phyloP scores from a whole-genome alignment of 2,888 invertebrate genomes.

The Oxyteleia sp. region DNA sequence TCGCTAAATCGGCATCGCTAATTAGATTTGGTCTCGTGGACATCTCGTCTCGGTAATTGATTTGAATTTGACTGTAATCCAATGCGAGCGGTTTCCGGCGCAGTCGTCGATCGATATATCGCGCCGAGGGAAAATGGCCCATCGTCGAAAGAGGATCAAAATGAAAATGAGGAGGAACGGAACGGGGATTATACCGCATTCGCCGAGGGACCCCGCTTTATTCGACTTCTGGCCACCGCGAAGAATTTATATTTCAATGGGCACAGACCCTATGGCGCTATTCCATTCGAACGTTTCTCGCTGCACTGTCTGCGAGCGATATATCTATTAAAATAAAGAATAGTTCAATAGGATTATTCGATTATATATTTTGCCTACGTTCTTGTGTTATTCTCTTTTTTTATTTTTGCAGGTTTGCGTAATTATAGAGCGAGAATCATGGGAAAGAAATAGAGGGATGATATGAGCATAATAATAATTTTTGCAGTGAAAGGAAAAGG shows the following conservation, averaged over 20 bases:
- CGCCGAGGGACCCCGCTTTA: conserved; percentile 45
- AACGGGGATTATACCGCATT: conserved; percentile 56
- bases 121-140: conserved; percentile 42
- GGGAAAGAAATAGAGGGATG: not conserved
- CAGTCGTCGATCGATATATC: conserved; percentile 63
- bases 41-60: conserved; percentile 81
- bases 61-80: conserved; percentile 85
- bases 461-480: no score
- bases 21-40: conserved; percentile 81
- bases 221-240: conserved; percentile 50
- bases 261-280: conserved; percentile 34
- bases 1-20: conserved; percentile 85
- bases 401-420: conserved; percentile 3
- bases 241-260: conserved; percentile 66
- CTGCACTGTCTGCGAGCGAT: conserved; percentile 28
- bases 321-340: conserved; percentile 66
- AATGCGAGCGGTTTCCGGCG: conserved; percentile 61
- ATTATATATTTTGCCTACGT: conserved; percentile 38
- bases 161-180: conserved; percentile 57
- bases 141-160: conserved; percentile 60
- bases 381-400: no score
- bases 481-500: no score
- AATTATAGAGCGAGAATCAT: conserved; percentile 29
- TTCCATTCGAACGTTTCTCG: conserved; percentile 32
- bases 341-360: conserved; percentile 48